Base-by-base conservation (phyloP, 2,113 vertebrate genomes). In the Salvelinus namaycush region DNA sequence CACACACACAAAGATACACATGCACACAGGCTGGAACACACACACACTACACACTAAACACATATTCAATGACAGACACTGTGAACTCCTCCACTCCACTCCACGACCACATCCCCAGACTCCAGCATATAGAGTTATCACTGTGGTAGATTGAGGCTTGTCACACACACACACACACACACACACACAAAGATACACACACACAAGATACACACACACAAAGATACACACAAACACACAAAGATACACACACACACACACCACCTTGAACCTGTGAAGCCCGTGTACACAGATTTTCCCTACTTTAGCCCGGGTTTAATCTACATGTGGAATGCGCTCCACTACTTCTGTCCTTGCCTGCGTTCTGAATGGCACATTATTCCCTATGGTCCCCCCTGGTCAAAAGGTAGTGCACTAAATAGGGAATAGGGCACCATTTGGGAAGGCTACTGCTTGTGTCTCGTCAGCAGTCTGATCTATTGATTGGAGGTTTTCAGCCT, bases 381-480 rank as follows among this genome's bases (percentile, higher is more conserved):
- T 5, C 51, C 39, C 51, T 54, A 18, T 54, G 51, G 49, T 1
- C 6, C 5, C 13, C 16, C 16, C 16, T 54, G 51, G 51, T 54
- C 51, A 16, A 18, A 54, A 54, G 51, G 51, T 18, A 54, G 51
- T 54, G 51, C 16, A 54, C 16, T 18, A 54, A 4, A 14, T 5
- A 18, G 14, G 51, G 51, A 44, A 11, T 44, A 44, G 39, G 51
- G 51, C 14, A 18, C 9, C 9, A 3, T 44, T 54, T 54, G 3
- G 49, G 51, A 18, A 54, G 1, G 16, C 51, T 5, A 8, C 7
- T 22, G n/a, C 92, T 93, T 95, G 92, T 95, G 95, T 95, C 94
- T 92, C 93, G 95, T 96, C 95, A 95, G 93, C 95, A 96, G 95
- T 96, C 93, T 95, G 94, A 82, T 88, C 86, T 92, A 91, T 92